These are phyloP conservation scores for Tyrophagus putrescentiae DNA, from an alignment of 1,140 invertebrate genomes.

Conservation along the genomic window DNA sequence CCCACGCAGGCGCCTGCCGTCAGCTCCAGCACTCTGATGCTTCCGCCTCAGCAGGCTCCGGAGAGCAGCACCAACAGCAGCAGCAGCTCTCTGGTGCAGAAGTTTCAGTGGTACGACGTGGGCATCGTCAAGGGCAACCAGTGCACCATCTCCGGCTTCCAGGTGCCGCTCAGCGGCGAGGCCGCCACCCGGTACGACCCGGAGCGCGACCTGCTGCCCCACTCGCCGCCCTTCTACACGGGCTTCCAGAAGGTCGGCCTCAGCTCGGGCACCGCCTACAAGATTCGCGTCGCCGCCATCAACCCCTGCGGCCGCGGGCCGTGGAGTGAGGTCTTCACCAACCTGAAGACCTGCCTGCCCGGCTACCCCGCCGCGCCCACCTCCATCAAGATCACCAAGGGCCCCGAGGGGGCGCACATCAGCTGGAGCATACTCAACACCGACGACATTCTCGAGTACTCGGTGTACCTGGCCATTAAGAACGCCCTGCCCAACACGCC, in stretches of 20 bases:
- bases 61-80: too few species aligned
- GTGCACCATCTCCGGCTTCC: constrained; percentile 39
- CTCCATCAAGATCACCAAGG: constrained; percentile 96
- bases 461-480: constrained; percentile 85
- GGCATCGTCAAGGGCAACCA: constrained; percentile 39
- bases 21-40: too few species aligned
- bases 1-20: constrained; percentile 8
- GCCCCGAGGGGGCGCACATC: constrained; percentile 72
- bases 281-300: constrained; percentile 84
- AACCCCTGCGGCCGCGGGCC: constrained; percentile 85
- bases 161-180: constrained; percentile 33
- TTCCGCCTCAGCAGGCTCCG: too few species aligned
- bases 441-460: constrained; percentile 88
- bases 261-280: constrained; percentile 80
- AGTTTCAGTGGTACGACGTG: constrained; percentile 74
- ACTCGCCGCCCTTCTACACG: constrained; percentile 6
- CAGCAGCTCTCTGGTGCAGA: too few species aligned
- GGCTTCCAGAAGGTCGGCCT: constrained; percentile 21
- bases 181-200: neutral
- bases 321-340: constrained; percentile 77
- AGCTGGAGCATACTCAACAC: constrained; percentile 96
- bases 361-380: constrained; percentile 94
- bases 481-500: constrained; percentile 29
- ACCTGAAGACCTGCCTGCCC: constrained; percentile 89
- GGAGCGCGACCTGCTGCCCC: constrained; percentile 13